phyloP scores from a whole-genome alignment of 2,113 vertebrate genomes.

The Pseudonaja textilis region DNA sequence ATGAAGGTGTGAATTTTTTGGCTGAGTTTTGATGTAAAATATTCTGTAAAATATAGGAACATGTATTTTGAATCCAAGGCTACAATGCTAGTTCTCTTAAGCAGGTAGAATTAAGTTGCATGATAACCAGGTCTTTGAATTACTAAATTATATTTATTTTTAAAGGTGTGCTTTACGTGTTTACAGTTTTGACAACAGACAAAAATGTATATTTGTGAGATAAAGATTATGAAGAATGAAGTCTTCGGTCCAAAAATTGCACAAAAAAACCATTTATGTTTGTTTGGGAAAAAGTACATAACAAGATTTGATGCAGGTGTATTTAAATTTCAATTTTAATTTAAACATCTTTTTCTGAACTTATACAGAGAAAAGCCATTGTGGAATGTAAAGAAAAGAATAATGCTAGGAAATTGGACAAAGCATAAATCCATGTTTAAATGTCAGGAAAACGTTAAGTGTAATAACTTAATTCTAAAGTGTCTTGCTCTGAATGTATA shows the following conservation, averaged over 20 bases:
- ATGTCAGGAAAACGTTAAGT: not conserved
- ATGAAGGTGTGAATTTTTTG: not conserved
- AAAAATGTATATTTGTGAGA: not conserved
- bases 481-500: not conserved
- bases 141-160: not conserved
- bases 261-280: not conserved
- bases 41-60: not conserved
- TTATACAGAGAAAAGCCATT: not conserved
- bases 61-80: not conserved
- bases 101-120: not conserved
- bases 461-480: not conserved
- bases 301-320: not conserved
- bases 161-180: not conserved
- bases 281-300: no score
- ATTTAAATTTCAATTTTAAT: not conserved
- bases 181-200: not conserved
- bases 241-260: not conserved
- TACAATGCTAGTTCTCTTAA: not conserved
- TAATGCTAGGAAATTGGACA: not conserved
- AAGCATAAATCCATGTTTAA: not conserved
- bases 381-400: not conserved
- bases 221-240: not conserved
- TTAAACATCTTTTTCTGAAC: slow-evolving; percentile 14
- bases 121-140: not conserved
- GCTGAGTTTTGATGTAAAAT: not conserved